These are phyloP conservation scores for Agrotis exclamationis DNA, from an alignment of 2,888 invertebrate species.

Conservation along the genomic window DNA sequence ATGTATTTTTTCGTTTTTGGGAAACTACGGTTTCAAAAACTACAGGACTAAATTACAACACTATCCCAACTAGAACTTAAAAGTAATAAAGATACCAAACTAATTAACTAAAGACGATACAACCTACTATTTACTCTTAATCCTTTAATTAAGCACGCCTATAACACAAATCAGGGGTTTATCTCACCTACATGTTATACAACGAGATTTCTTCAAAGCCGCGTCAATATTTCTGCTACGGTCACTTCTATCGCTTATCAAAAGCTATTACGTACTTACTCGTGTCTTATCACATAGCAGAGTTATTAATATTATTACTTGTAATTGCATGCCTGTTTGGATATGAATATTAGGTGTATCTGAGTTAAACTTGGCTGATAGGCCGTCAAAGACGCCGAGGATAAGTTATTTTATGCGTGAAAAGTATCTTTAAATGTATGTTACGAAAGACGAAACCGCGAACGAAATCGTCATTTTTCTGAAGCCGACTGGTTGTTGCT, in stretches of 20 bases:
- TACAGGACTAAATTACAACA: background rate
- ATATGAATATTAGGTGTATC: constrained; percentile 38
- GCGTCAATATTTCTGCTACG: constrained; percentile 23
- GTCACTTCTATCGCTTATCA: constrained; percentile 32
- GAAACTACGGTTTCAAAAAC: no score
- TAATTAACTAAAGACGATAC: constrained; percentile 17
- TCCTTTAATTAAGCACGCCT: constrained; percentile 32
- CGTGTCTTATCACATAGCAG: constrained; percentile 32
- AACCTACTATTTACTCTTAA: constrained; percentile 5
- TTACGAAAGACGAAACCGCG: no score
- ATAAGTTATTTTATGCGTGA: no score
- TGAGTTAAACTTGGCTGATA: constrained; percentile 20
- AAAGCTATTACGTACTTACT: constrained; percentile 22
- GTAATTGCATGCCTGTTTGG: constrained; percentile 34
- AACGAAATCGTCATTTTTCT: no score
- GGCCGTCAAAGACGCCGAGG: constrained; percentile 25
- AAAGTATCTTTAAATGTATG: no score
- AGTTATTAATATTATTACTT: constrained; percentile 53
- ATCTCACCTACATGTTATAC: constrained; percentile 28
- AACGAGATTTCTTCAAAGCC: constrained; percentile 2
- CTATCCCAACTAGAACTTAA: background rate
- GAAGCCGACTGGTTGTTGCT: no score
- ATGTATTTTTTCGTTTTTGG: no score
- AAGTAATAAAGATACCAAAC: constrained; percentile 31
- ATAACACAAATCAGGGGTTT: constrained; percentile 31